Percentiles rank a stretch among this genome's conserved stretches.
Conservation (phyloP, 2,888 invertebrate genomes). For the Listrodromus nycthemerus region DNA sequence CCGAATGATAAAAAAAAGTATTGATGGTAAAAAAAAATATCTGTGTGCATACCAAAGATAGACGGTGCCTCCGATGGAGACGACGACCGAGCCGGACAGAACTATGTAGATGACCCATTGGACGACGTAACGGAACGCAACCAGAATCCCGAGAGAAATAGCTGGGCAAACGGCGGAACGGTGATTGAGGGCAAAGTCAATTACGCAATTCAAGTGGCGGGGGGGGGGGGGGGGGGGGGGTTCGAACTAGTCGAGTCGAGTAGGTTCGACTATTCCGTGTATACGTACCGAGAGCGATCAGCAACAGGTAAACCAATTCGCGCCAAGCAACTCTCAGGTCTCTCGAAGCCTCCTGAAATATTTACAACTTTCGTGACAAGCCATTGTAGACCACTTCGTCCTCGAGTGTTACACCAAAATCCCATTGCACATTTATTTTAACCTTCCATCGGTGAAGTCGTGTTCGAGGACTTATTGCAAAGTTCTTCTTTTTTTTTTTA, state of each 20-base stretch:
- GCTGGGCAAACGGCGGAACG: slow-evolving; percentile 78
- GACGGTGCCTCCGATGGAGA: slow-evolving; percentile 86
- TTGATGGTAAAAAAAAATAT: background rate
- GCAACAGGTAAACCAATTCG: slow-evolving; percentile 87
- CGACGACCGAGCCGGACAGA: slow-evolving; percentile 85
- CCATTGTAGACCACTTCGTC: slow-evolving; percentile 12
- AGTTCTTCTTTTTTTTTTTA: background rate
- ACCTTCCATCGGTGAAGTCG: background rate
- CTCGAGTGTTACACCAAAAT: slow-evolving; percentile 4
- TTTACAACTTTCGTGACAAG: slow-evolving; percentile 17
- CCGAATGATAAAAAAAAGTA: no score
- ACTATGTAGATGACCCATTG: slow-evolving; percentile 88
- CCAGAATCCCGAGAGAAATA: slow-evolving; percentile 86
- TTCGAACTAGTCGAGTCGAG: background rate
- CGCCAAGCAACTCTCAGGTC: slow-evolving; percentile 87
- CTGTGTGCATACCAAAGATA: slow-evolving; percentile 86
- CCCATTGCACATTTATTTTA: slow-evolving; percentile 6
- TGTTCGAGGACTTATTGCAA: background rate
- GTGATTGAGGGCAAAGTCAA: slow-evolving; percentile 14
- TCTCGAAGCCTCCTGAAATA: slow-evolving; percentile 86
- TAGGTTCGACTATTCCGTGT: slow-evolving; percentile 44
- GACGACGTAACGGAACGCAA: slow-evolving; percentile 87
- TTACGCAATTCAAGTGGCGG: slow-evolving; percentile 19
- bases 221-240: no score
- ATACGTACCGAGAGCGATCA: slow-evolving; percentile 86